Evolutionary conservation across 2,113 vertebrate genomes (phyloP).

Genomic region (Charadrius vociferus): DNA sequence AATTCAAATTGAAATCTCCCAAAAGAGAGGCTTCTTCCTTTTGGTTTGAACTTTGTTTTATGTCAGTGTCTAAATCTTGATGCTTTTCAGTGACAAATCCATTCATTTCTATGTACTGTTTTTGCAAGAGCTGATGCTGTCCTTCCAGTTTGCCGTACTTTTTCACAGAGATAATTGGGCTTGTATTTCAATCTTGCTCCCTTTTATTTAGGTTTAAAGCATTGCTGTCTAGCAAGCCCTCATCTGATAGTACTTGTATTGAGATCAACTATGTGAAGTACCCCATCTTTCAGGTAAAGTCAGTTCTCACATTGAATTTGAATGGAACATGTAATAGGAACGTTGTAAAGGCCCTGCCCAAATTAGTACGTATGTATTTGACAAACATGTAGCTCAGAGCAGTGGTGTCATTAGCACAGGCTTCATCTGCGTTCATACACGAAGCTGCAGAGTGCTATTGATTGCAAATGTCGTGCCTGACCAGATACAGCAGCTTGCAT

Average conservation of each 20-base stretch:
- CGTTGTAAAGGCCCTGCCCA: background rate
- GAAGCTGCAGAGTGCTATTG: background rate
- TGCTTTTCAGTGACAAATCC: background rate
- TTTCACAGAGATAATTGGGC: background rate
- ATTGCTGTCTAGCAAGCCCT: slow-evolving; percentile 90
- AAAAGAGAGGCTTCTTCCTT: background rate
- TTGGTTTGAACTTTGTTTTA: background rate
- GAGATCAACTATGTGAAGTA: slow-evolving; percentile 99
- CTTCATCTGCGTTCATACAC: background rate
- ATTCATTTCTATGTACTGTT: background rate
- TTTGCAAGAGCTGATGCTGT: background rate
- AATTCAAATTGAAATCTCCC: background rate
- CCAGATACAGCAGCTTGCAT: background rate
- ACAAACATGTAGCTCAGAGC: background rate
- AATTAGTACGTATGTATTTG: background rate
- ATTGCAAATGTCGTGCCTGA: background rate
- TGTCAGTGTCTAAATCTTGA: background rate
- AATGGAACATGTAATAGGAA: background rate
- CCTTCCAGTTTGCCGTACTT: background rate
- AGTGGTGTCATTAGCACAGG: background rate
- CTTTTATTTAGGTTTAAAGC: slow-evolving; percentile 87
- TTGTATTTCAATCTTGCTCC: slow-evolving; percentile 10
- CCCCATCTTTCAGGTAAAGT: slow-evolving; percentile 93
- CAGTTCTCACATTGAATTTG: background rate
- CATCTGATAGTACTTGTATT: slow-evolving; percentile 92